Base-by-base conservation (phyloP, 2,113 vertebrate species). In the Zosterops lateralis region DNA sequence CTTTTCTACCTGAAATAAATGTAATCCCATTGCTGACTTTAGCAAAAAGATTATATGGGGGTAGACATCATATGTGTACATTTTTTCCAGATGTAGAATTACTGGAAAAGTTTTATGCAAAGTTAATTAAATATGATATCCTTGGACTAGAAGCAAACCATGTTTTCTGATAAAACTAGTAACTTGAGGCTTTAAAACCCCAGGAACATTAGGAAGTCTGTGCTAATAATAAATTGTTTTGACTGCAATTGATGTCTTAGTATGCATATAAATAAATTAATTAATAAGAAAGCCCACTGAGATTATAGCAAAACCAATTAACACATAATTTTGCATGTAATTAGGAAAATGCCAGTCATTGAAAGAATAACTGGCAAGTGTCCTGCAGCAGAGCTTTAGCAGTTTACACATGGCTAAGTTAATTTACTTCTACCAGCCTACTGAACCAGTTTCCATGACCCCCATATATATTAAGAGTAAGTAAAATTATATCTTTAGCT, bases 221-320 rank as follows among this genome's bases (percentile, higher is more conserved):
- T 85, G 32, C 72, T 78, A 68, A 47, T 77, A 95, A 77, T 24
- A 60, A 88, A 71, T 87, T 82, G 14, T 85, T 93, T 92, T 93
- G 58, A 67, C 56, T 80, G 70, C 67, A 65, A 22, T 29, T 81
- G 60, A 70, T 84, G 31, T 61, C 47, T 89, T 79, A 68, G 65
- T 51, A 84, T 65, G 32, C 53, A 58, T 42, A 66, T 47, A 92
- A 96, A 90, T 95, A 77, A 91, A 94, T 87, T 51, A 90, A 87
- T 76, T 13, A 86, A 78, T 64, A 83, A 38, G 19, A 80, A 28
- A 90, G 24, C 34, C 82, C 74, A 65, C 29, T 45, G 82, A 89
- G 80, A 96, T 76, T 73, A 82, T 40, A 78, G 28, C 36, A 87
- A 81, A 93, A 62, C 10, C 14, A 90, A n/a, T 92, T 91, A 89